A percentile compares a stretch with the other conserved stretches of the same genome.
These are phyloP conservation scores for Rachycentron canadum DNA, from an alignment of 2,797 vertebrate species.

Conservation along the genomic window DNA sequence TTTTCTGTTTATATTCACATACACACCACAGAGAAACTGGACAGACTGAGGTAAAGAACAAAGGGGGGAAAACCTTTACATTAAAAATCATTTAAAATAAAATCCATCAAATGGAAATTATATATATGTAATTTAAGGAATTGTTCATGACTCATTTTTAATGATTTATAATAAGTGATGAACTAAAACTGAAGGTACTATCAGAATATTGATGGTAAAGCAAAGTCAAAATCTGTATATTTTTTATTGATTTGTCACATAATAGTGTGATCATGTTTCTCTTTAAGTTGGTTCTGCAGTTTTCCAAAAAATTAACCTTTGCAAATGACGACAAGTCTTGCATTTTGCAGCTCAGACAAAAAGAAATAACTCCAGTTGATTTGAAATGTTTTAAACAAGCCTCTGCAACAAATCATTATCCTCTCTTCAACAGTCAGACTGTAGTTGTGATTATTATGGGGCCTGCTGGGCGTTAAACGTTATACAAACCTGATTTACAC, in stretches of 20 bases:
- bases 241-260: slow-evolving; percentile 7
- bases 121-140: too few species aligned
- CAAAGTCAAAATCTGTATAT: background rate
- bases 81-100: too few species aligned
- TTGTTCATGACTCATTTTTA: too few species aligned
- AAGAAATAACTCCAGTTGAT: slow-evolving; percentile 36
- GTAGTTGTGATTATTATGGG: slow-evolving; percentile 21
- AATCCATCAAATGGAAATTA: too few species aligned
- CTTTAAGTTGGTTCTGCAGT: background rate
- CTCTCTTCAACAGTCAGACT: slow-evolving; percentile 26
- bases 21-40: too few species aligned
- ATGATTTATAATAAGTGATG: slow-evolving; percentile 22
- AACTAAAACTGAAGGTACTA: background rate
- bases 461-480: slow-evolving; percentile 44
- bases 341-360: slow-evolving; percentile 22
- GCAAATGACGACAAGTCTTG: background rate
- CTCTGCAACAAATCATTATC: slow-evolving; percentile 34
- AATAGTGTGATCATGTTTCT: slow-evolving; percentile 8
- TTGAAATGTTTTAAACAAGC: slow-evolving; percentile 50
- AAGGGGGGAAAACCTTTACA: too few species aligned
- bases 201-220: slow-evolving; percentile 11
- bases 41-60: too few species aligned
- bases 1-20: too few species aligned
- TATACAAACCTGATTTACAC: slow-evolving; percentile 72
- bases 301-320: background rate